phyloP scores from a whole-genome alignment of 2,797 vertebrate genomes.

The Takifugu ocellatus region DNA sequence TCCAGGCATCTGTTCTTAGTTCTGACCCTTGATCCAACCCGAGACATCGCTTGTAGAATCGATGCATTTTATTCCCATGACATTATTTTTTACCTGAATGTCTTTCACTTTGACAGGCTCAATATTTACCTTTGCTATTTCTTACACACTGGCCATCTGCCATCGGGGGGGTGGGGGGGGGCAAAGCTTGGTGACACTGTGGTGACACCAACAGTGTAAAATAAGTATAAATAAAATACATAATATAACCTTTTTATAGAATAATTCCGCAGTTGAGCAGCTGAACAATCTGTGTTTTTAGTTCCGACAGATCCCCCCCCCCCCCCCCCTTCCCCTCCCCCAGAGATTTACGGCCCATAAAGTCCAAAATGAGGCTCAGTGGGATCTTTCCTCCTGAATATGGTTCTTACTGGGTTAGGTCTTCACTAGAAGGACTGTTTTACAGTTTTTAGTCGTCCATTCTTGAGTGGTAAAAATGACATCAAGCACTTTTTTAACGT shows the following conservation, averaged over 20 bases:
- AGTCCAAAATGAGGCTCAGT: conserved; percentile 28
- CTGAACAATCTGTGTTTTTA: too few relatives aligned
- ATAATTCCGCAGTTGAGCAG: background rate
- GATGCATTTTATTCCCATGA: too few relatives aligned
- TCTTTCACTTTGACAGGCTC: conserved; percentile 79
- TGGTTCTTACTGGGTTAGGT: too few relatives aligned
- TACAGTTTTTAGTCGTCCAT: too few relatives aligned
- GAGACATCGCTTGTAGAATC: too few relatives aligned
- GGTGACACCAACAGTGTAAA: conserved; percentile 3
- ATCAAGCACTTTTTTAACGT: too few relatives aligned
- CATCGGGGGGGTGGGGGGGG: conserved; percentile 46
- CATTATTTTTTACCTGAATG: conserved; percentile 50
- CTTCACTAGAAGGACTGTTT: too few relatives aligned
- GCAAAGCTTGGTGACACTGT: conserved; percentile 21
- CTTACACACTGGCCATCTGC: conserved; percentile 78
- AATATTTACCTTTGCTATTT: conserved; percentile 92
- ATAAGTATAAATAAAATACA: conserved; percentile 24
- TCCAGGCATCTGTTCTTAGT: conserved; percentile 43
- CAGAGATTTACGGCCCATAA: background rate
- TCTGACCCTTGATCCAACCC: conserved; percentile 18
- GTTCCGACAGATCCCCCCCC: too few relatives aligned
- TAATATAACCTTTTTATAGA: conserved; percentile 39
- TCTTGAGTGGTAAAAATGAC: too few relatives aligned
- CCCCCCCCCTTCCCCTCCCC: background rate
- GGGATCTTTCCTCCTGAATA: conserved; percentile 15